These are phyloP conservation scores for Hirundo rustica DNA, from an alignment of 2,797 vertebrate genomes.

Conservation along the genomic window DNA sequence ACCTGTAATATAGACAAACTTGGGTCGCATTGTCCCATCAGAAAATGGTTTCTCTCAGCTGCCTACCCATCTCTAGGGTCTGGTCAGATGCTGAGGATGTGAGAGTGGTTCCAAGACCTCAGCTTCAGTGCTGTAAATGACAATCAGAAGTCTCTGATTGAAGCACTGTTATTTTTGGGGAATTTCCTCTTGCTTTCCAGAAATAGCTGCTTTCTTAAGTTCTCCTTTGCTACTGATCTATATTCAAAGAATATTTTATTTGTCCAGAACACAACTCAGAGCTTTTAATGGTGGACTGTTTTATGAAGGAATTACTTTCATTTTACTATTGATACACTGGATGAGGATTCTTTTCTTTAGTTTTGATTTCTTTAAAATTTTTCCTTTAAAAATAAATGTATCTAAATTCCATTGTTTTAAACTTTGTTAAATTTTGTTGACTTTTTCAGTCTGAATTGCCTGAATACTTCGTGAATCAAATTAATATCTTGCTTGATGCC, in stretches of 20 bases:
- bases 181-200: not conserved
- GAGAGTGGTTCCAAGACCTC: not conserved
- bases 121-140: not conserved
- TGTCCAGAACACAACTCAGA: not conserved
- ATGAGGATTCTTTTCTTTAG: not conserved
- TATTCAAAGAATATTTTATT: not conserved
- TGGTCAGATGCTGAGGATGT: not conserved
- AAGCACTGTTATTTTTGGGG: not conserved
- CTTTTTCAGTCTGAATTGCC: not conserved
- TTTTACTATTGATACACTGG: not conserved
- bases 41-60: not conserved
- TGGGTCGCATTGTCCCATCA: not conserved
- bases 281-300: not conserved
- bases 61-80: not conserved
- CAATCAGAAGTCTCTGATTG: not conserved
- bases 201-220: not conserved
- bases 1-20: not conserved
- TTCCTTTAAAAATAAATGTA: not conserved
- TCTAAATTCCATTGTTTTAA: not conserved
- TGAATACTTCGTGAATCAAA: not conserved
- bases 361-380: not conserved
- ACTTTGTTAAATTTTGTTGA: not conserved
- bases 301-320: not conserved
- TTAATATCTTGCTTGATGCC: not conserved
- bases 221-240: not conserved